Evolutionary conservation across 1,140 invertebrate species (phyloP).

Genomic region (Hesperophylax magnus): DNA sequence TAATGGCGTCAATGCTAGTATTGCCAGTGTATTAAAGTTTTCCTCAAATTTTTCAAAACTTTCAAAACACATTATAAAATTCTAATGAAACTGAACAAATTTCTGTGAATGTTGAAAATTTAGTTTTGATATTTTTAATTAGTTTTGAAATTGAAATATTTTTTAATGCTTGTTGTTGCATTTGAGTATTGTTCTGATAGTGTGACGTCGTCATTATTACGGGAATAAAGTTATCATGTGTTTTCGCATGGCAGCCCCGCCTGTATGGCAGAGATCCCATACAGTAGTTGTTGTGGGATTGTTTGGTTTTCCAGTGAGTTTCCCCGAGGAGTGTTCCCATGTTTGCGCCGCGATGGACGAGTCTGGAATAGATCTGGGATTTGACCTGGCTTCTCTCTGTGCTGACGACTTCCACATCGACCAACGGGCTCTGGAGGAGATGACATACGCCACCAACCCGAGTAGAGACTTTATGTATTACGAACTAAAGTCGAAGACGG

Average conservation of each 20-base stretch:
- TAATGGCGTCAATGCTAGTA: neutral
- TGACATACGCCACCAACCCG: constrained; percentile 61
- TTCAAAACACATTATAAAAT: neutral
- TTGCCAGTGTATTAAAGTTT: constrained; percentile 7
- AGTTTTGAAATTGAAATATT: no score
- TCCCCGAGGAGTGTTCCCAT: constrained; percentile 8
- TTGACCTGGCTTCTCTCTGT: constrained; percentile 76
- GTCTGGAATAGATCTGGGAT: constrained; percentile 81
- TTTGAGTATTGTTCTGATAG: neutral
- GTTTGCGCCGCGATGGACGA: constrained; percentile 71
- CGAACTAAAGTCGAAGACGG: constrained; percentile 76
- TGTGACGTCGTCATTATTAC: constrained; percentile 34
- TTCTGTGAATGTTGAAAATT: neutral
- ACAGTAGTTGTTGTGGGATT: constrained; percentile 20
- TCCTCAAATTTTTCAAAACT: neutral
- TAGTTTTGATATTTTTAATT: neutral
- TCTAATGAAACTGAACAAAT: neutral
- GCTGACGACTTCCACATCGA: constrained; percentile 71
- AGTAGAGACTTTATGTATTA: constrained; percentile 76
- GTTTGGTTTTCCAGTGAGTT: constrained; percentile 44
- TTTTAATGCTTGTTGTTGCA: no score
- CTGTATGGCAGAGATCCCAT: neutral
- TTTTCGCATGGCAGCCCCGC: constrained; percentile 40
- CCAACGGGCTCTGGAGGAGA: constrained; percentile 71
- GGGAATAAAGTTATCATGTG: constrained; percentile 48